A percentile compares a stretch with the other conserved stretches of the same genome.
Evolutionary conservation across 2,888 invertebrate species (phyloP).

Genomic region (Incurvaria masculella): DNA sequence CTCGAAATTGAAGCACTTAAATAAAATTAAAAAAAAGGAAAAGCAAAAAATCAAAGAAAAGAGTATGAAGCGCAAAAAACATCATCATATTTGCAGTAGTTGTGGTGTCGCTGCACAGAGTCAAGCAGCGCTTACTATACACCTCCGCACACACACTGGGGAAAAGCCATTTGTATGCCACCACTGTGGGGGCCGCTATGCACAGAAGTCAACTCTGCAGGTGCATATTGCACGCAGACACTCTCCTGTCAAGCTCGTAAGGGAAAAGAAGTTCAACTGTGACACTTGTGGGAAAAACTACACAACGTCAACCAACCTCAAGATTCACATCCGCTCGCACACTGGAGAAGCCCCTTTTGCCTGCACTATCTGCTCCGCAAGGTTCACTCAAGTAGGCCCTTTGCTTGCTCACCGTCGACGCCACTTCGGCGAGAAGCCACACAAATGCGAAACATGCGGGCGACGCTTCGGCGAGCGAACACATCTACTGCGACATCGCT

Average conservation of each 20-base stretch:
- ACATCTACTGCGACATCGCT: slow-evolving; percentile 2
- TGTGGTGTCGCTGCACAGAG: background rate
- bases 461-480: background rate
- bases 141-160: slow-evolving; percentile 1
- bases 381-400: slow-evolving; percentile 9
- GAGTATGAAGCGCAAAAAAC: background rate
- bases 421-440: background rate
- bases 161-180: background rate
- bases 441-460: background rate
- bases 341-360: slow-evolving; percentile 14
- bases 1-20: too few relatives aligned
- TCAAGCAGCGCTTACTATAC: background rate
- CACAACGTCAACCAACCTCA: slow-evolving; percentile 6
- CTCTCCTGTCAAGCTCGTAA: background rate
- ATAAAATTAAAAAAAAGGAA: too few relatives aligned
- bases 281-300: slow-evolving; percentile 14
- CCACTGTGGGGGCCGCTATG: background rate
- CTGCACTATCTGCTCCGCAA: slow-evolving; percentile 11
- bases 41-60: background rate
- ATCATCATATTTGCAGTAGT: too few relatives aligned
- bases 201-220: slow-evolving; percentile 1
- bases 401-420: slow-evolving; percentile 2
- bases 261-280: slow-evolving; percentile 2
- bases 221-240: background rate
- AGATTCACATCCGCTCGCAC: slow-evolving; percentile 12